Percentiles rank a stretch among this genome's conserved stretches.
Conservation (phyloP, 1,140 invertebrate species). For the honey bee (Apis mellifera) region DNA sequence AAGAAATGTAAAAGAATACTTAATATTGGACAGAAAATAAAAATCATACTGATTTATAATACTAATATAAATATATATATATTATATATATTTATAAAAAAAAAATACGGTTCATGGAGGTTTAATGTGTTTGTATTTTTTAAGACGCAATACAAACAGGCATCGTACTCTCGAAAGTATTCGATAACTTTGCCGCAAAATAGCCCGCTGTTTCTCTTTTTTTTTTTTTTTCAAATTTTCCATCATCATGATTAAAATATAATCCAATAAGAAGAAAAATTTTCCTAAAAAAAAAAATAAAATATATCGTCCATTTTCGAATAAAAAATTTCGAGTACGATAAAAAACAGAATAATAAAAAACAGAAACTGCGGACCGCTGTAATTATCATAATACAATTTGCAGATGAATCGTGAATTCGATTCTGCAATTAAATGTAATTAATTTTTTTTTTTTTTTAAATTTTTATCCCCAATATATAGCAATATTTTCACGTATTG, state of each 20-base stretch:
- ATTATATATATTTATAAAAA: not conserved
- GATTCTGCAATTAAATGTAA: conserved; percentile 43
- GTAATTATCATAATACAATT: conserved; percentile 50
- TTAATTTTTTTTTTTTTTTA: conserved; percentile 27
- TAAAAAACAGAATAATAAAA: not conserved
- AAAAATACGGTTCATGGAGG: conserved; percentile 14
- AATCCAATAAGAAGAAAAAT: not conserved
- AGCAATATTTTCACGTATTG: conserved; percentile 2
- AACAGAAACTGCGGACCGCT: conserved; percentile 17
- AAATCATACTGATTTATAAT: conserved; percentile 22
- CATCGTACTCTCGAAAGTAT: conserved; percentile 17
- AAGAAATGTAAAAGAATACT: not conserved
- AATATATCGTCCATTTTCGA: too few relatives aligned
- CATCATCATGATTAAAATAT: not conserved
- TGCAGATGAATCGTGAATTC: conserved; percentile 33
- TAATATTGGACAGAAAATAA: not conserved
- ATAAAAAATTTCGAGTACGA: not conserved
- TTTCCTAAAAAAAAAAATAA: too few relatives aligned
- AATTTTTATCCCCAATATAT: conserved; percentile 23
- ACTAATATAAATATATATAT: not conserved
- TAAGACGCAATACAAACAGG: conserved; percentile 19
- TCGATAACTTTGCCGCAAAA: conserved; percentile 34
- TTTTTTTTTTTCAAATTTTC: not conserved
- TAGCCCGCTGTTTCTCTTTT: conserved; percentile 13
- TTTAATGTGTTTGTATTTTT: conserved; percentile 16